Evolutionary conservation across 1,140 invertebrate genomes (phyloP), one percentile per base, ranked within the genome.

Genomic region (Anastatus disparis): DNA sequence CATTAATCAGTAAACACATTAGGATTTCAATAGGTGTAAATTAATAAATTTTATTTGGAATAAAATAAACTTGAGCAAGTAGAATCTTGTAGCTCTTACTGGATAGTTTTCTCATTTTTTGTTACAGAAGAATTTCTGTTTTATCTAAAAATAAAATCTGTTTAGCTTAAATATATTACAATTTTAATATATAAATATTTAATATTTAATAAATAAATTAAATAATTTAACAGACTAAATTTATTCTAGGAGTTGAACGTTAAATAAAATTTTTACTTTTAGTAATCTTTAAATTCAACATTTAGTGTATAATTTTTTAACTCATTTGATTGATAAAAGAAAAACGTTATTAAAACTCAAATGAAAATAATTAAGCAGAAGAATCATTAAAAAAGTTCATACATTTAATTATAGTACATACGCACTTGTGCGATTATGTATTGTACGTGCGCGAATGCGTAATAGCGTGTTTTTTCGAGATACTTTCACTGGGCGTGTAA

Each of bases 401-500:
- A n/a, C 31, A 42, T 9, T 27, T 3, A 17, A 42, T 9, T 55
- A 20, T 2, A 24, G 2, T 15, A 27, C 27, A 22, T 2, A 7
- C 2, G 9, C n/a, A 17, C 40, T 17, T 0, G 22, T 7, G 35
- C 15, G 17, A 17, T 2, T 15, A 35, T 27, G 9, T 9, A 55
- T 15, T 35, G 50, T 15, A 52, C n/a, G 17, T 24, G 8, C 2
- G 15, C 10, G 22, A 50, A 50, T 68, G 42, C 55, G 65, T 59
- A 68, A 68, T 68, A 53, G 42, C 42, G 53, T 24, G 29, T n/a
- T n/a, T n/a, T n/a, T 20, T 20, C 44, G 24, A 8, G 52, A 48
- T 65, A 71, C 69, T 71, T 78, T 79, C 74, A 79, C 58, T 78
- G 76, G 71, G 74, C 46, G 65, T 72, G 53, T 72, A 71, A 22